These are phyloP conservation scores for Acleris cristana DNA, from an alignment of 2,888 invertebrate genomes.

Conservation along the genomic window DNA sequence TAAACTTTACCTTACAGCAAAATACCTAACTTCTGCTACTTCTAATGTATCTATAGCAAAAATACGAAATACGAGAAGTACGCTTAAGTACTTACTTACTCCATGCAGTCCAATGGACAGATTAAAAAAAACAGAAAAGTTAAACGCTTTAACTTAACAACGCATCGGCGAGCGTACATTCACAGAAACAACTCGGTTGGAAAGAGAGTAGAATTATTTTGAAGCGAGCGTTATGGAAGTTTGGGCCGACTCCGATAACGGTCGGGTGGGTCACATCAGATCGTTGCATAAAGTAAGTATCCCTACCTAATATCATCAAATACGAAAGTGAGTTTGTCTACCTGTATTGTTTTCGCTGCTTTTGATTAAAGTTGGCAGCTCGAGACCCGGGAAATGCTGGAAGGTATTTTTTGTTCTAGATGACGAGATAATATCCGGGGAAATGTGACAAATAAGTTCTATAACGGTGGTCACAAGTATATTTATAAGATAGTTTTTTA, in stretches of 20 bases:
- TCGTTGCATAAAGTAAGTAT: slow-evolving; percentile 3
- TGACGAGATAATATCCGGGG: too few relatives aligned
- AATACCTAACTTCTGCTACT: too few relatives aligned
- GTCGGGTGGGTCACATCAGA: slow-evolving; percentile 41
- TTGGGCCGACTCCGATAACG: slow-evolving; percentile 42
- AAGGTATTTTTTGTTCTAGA: too few relatives aligned
- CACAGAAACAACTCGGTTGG: slow-evolving; percentile 44
- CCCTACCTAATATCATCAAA: too few relatives aligned
- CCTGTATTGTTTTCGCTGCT: too few relatives aligned
- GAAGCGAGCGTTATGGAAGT: slow-evolving; percentile 47
- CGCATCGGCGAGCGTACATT: slow-evolving; percentile 36
- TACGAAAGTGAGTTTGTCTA: too few relatives aligned
- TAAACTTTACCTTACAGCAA: too few relatives aligned
- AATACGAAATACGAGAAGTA: slow-evolving; percentile 16
- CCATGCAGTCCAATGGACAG: slow-evolving; percentile 15
- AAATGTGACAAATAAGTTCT: too few relatives aligned
- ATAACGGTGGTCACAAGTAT: too few relatives aligned
- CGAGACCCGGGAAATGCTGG: too few relatives aligned
- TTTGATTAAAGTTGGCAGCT: too few relatives aligned
- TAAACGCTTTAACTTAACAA: slow-evolving; percentile 29
- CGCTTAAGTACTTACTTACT: slow-evolving; percentile 4
- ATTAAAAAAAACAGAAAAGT: slow-evolving; percentile 27
- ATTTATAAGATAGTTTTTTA: too few relatives aligned
- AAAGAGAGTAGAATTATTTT: slow-evolving; percentile 50
- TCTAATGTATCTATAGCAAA: neutral